These are phyloP conservation scores for Acrobasis suavella DNA, from an alignment of 2,888 invertebrate genomes.

Conservation along the genomic window DNA sequence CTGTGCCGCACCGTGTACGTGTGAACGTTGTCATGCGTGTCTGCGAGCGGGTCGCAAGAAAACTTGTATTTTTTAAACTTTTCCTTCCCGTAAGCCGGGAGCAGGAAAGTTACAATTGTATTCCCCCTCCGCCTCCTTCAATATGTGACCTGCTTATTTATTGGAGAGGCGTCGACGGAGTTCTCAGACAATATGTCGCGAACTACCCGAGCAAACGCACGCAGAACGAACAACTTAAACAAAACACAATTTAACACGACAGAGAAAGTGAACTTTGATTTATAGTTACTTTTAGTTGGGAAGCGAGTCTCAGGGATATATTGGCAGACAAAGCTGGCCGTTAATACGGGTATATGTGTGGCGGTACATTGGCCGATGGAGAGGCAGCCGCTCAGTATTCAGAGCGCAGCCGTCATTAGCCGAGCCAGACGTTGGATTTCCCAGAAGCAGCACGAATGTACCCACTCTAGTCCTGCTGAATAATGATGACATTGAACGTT, in stretches of 20 bases:
- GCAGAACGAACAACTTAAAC: constrained; percentile 64
- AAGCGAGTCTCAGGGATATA: constrained; percentile 15
- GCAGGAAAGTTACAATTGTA: constrained; percentile 80
- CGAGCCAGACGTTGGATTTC: constrained; percentile 72
- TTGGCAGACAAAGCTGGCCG: constrained; percentile 12
- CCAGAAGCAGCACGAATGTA: constrained; percentile 64
- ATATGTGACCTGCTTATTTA: constrained; percentile 83
- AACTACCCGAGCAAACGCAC: constrained; percentile 66
- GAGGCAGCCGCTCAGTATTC: constrained; percentile 67
- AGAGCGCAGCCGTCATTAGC: constrained; percentile 71
- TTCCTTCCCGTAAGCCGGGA: constrained; percentile 71
- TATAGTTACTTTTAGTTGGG: constrained; percentile 54
- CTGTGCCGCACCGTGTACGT: constrained; percentile 43
- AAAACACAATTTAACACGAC: constrained; percentile 67
- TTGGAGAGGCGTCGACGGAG: constrained; percentile 77
- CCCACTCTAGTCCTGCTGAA: constrained; percentile 57
- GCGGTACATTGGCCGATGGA: constrained; percentile 38
- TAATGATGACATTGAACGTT: constrained; percentile 65
- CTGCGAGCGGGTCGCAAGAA: constrained; percentile 50
- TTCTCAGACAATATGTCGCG: constrained; percentile 81
- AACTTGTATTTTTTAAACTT: constrained; percentile 82
- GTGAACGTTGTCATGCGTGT: constrained; percentile 58
- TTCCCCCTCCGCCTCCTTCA: constrained; percentile 77
- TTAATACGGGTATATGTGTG: constrained; percentile 18
- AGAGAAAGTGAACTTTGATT: constrained; percentile 71